Evolutionary conservation across 1,140 invertebrate species (phyloP).

Genomic region (Bombus ignitus): DNA sequence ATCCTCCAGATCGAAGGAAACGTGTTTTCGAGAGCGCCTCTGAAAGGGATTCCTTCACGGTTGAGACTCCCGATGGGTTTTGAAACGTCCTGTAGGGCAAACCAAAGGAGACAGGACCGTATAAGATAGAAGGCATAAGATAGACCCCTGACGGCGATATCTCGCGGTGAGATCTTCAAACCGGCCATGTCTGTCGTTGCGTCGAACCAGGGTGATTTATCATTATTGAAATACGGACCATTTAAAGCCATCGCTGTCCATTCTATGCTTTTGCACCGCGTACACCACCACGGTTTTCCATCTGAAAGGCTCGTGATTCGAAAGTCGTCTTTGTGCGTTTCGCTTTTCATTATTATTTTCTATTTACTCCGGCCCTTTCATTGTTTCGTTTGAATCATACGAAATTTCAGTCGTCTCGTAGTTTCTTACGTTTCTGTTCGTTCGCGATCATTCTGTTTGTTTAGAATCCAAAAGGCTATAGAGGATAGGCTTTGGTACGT

Average conservation of each 20-base stretch:
- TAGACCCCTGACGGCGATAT: slow-evolving; percentile 76
- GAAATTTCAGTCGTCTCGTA: background rate
- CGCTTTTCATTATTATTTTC: background rate
- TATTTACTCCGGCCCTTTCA: background rate
- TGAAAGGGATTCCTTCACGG: slow-evolving; percentile 16
- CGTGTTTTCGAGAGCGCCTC: background rate
- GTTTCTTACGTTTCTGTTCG: background rate
- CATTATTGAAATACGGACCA: slow-evolving; percentile 76
- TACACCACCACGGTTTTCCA: slow-evolving; percentile 46
- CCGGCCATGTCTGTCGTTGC: slow-evolving; percentile 70
- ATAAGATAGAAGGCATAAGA: slow-evolving; percentile 72
- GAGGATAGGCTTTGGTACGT: background rate
- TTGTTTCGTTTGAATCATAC: background rate
- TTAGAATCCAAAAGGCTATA: background rate
- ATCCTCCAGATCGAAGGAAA: background rate
- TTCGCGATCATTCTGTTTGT: background rate
- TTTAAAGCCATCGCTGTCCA: slow-evolving; percentile 69
- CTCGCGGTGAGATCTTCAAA: slow-evolving; percentile 72
- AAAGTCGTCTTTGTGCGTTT: slow-evolving; percentile 41
- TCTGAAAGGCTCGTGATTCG: background rate
- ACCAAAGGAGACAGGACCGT: slow-evolving; percentile 47
- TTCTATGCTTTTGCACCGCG: slow-evolving; percentile 39
- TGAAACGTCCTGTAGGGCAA: slow-evolving; percentile 48
- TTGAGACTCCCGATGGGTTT: slow-evolving; percentile 34
- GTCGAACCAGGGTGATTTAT: slow-evolving; percentile 78